Evolutionary conservation across 1,140 invertebrate species (phyloP).

Genomic region (Drosophila pectinifera): DNA sequence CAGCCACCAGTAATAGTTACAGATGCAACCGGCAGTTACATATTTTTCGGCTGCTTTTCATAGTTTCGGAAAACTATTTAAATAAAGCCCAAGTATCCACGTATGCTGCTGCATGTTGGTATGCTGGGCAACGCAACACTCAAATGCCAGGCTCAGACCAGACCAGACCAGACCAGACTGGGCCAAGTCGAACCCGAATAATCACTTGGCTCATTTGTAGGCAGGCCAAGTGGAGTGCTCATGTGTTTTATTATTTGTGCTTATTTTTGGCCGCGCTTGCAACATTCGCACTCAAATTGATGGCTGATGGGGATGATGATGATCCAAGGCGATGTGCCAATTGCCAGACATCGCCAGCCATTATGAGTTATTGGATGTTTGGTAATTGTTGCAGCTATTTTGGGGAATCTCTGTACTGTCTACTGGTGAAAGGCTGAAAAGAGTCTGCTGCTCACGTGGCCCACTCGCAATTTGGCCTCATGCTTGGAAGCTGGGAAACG

Average conservation of each 20-base stretch:
- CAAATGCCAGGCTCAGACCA: slow-evolving; percentile 27
- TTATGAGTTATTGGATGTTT: slow-evolving; percentile 62
- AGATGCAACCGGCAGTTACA: slow-evolving; percentile 54
- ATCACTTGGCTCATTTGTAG: slow-evolving; percentile 72
- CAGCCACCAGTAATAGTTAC: slow-evolving; percentile 27
- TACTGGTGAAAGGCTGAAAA: slow-evolving; percentile 48
- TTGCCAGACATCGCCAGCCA: slow-evolving; percentile 50
- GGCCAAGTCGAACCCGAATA: slow-evolving; percentile 55
- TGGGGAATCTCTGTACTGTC: slow-evolving; percentile 19
- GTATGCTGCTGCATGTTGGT: slow-evolving; percentile 66
- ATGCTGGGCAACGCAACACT: slow-evolving; percentile 62
- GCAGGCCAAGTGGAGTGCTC: slow-evolving; percentile 69
- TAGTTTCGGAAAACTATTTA: slow-evolving; percentile 57
- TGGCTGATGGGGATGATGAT: slow-evolving; percentile 61
- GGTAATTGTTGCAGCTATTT: slow-evolving; percentile 67
- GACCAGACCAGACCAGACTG: slow-evolving; percentile 3
- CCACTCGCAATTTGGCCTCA: slow-evolving; percentile 1
- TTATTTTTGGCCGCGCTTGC: slow-evolving; percentile 39
- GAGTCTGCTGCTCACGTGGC: slow-evolving; percentile 41
- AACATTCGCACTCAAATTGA: slow-evolving; percentile 72
- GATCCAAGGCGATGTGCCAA: slow-evolving; percentile 64
- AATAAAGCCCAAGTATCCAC: slow-evolving; percentile 54
- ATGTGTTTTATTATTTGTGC: slow-evolving; percentile 36
- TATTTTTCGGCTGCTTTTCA: slow-evolving; percentile 36
- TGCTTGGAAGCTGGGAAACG: too few species aligned